Percentiles rank a stretch among this genome's conserved stretches.
Conservation (phyloP, 2,113 vertebrate species). For the Jacana jacana region DNA sequence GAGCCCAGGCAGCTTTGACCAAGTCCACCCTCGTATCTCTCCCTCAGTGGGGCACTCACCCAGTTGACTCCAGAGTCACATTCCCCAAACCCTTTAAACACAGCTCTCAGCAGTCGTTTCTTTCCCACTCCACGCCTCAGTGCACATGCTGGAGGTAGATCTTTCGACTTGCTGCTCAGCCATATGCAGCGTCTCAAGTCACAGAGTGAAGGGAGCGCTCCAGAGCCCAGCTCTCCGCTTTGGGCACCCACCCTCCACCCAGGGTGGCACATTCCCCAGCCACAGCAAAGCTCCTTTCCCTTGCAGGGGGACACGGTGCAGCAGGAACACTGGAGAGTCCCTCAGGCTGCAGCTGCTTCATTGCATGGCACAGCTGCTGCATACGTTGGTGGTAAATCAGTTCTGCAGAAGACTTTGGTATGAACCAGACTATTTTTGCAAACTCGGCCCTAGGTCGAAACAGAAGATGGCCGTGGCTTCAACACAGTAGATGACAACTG, state of each 20-base stretch:
- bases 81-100: not conserved
- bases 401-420: not conserved
- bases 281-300: not conserved
- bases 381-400: not conserved
- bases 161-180: not conserved
- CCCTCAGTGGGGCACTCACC: not conserved
- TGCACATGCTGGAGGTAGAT: not conserved
- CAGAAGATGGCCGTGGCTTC: not conserved
- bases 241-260: no score
- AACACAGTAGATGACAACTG: not conserved
- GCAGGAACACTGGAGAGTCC: not conserved
- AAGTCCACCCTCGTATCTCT: rapidly evolving
- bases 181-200: rapidly evolving
- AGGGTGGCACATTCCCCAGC: no score
- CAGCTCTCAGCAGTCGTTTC: not conserved
- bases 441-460: not conserved
- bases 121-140: not conserved
- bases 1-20: not conserved
- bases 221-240: not conserved
- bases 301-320: rapidly evolving
- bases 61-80: not conserved
- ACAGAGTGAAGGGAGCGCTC: not conserved
- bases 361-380: not conserved
- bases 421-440: not conserved
- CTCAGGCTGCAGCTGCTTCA: not conserved